These are phyloP conservation scores for Orycteropus afer DNA, from an alignment of 2,113 vertebrate genomes.

Conservation along the genomic window DNA sequence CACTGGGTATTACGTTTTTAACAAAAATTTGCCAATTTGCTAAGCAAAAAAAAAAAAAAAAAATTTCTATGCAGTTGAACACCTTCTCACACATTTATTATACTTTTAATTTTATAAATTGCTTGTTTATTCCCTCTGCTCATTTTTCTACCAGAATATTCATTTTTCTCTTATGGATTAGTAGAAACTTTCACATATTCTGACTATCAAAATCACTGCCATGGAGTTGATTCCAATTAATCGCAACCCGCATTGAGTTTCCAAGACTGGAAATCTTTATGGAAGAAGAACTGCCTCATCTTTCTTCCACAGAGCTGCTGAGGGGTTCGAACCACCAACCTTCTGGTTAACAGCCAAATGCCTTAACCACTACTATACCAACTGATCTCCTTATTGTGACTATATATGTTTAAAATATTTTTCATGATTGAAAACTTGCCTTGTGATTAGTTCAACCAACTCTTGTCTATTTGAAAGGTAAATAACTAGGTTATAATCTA, in stretches of 20 bases:
- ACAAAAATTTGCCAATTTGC: neutral
- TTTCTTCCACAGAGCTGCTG: too few relatives aligned
- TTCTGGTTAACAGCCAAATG: too few relatives aligned
- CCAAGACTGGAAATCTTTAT: too few relatives aligned
- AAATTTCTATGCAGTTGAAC: neutral
- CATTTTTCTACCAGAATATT: neutral
- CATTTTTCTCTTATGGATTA: neutral
- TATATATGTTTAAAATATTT: neutral
- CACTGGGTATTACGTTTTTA: neutral
- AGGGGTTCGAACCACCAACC: too few relatives aligned
- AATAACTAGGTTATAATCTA: neutral
- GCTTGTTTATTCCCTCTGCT: neutral
- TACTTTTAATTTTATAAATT: constrained; percentile 2
- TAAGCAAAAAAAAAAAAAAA: constrained; percentile 1
- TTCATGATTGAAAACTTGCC: neutral
- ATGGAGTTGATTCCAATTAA: too few relatives aligned
- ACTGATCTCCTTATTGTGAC: too few relatives aligned
- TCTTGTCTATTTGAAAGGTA: neutral
- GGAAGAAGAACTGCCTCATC: too few relatives aligned
- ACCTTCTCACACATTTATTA: neutral
- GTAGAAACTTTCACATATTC: neutral
- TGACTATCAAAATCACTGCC: neutral
- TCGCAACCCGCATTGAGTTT: too few relatives aligned
- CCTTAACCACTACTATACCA: too few relatives aligned
- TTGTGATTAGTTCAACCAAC: neutral